Evolutionary conservation across 1,140 invertebrate species (phyloP), one percentile per base, ranked within the genome.

Genomic region (Coenobita brevimanus): DNA sequence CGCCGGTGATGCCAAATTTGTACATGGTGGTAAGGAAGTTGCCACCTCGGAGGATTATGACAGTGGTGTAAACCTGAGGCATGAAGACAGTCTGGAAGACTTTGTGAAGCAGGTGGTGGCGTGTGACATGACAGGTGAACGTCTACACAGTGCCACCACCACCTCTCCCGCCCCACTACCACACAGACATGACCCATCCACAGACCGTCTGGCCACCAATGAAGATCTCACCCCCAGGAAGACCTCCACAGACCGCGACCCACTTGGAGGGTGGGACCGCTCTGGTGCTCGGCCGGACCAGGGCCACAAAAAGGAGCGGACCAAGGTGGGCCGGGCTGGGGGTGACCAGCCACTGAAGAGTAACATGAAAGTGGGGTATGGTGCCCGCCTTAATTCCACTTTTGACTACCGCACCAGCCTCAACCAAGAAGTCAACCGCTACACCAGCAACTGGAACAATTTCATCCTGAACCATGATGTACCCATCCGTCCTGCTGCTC

Each of bases 21-120:
- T 50, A 17, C 46, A 50, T 50, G 17, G 46, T 50, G 17, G 46
- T 50, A 86, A 86, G 46, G 89, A 86, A 50, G 82, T 57, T 2
- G 82, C 57, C 8, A 89, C 89, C 1, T 90, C 89, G 13, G 89
- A 90, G 80, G 89, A 90, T 33, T 90, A 90, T 36, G 89, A 90
- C 67, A 90, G 89, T 80, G 89, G 89, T 38, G 87, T 90, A 6
- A 89, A 90, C 60, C 86, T 90, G 73, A 83, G 82, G 76, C 67
- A 86, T 36, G 89, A 90, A n/a, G 87, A 86, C 46, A 90, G 82
- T 36, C 62, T 85, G 33, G 89, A 90, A 43, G 86, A 88, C 8
- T 79, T 82, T 27, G 80, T 90, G 50, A 78, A 60, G 27, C 89
- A 88, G 43, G 85, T 75, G 3, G 67, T 82, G 41, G 89, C 67